Evolutionary conservation across 2,888 invertebrate species (phyloP).

Genomic region (Eumacrocentrus americanus): DNA sequence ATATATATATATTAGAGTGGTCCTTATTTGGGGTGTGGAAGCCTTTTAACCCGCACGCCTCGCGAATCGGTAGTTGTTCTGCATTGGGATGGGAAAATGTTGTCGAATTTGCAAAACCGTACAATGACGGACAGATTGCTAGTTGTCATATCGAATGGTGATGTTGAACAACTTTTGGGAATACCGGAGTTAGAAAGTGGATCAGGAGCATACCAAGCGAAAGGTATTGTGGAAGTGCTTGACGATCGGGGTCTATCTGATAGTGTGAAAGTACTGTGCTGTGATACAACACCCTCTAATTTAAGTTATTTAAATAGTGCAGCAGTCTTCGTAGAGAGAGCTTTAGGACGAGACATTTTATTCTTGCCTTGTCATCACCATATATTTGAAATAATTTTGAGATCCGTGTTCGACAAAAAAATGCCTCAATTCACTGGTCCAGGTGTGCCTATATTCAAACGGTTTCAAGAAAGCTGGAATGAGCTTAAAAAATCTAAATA

Average conservation of each 20-base stretch:
- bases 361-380: slow-evolving; percentile 41
- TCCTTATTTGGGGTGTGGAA: no score
- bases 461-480: slow-evolving; percentile 36
- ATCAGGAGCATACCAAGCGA: slow-evolving; percentile 34
- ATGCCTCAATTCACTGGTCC: slow-evolving; percentile 28
- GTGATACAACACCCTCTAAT: slow-evolving; percentile 44
- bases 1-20: no score
- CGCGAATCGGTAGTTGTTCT: no score
- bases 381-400: slow-evolving; percentile 40
- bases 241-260: slow-evolving; percentile 38
- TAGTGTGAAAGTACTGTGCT: slow-evolving; percentile 38
- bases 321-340: slow-evolving; percentile 40
- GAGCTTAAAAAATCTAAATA: slow-evolving; percentile 29
- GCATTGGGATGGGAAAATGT: slow-evolving; percentile 42
- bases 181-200: slow-evolving; percentile 33
- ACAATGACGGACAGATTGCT: slow-evolving; percentile 40
- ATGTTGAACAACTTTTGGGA: slow-evolving; percentile 40
- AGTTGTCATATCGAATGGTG: slow-evolving; percentile 37
- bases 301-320: slow-evolving; percentile 41
- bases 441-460: no score
- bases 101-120: slow-evolving; percentile 35
- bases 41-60: no score
- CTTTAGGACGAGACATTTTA: slow-evolving; percentile 36
- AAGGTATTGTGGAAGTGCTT: slow-evolving; percentile 30
- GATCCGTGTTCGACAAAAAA: slow-evolving; percentile 36